These are phyloP conservation scores for Nephrocerus scutellatus DNA, from an alignment of 2,888 invertebrate species.

Conservation along the genomic window DNA sequence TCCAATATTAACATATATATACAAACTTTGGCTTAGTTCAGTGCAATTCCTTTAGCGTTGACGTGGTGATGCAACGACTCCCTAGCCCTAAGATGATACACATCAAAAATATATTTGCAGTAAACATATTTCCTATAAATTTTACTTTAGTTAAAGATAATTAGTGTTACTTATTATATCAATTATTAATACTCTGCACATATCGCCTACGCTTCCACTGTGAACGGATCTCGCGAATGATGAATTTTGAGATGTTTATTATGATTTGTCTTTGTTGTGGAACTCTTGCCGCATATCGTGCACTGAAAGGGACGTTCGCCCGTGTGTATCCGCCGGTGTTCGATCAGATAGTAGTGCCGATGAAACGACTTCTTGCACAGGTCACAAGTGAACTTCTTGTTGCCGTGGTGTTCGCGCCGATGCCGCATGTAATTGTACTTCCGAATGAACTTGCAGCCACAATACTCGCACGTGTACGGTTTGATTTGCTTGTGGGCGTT, in stretches of 20 bases:
- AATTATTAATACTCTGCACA: too few species aligned
- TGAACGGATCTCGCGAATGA: constrained; percentile 79
- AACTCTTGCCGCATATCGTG: constrained; percentile 82
- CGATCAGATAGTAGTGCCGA: constrained; percentile 78
- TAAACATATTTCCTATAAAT: too few species aligned
- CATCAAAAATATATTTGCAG: too few species aligned
- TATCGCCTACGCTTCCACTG: constrained; percentile 62
- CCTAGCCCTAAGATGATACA: too few species aligned
- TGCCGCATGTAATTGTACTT: constrained; percentile 85
- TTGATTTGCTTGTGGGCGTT: constrained; percentile 76
- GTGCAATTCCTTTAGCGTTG: too few species aligned
- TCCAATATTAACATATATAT: too few species aligned
- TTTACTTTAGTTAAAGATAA: too few species aligned
- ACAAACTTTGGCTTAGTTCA: too few species aligned
- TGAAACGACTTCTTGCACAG: constrained; percentile 77
- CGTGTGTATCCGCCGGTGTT: constrained; percentile 79
- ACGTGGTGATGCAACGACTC: too few species aligned
- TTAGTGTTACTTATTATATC: too few species aligned
- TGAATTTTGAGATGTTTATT: constrained; percentile 86
- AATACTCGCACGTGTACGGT: constrained; percentile 80
- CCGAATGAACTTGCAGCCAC: constrained; percentile 80
- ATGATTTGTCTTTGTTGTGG: constrained; percentile 84
- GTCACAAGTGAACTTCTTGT: constrained; percentile 70
- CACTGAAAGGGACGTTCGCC: constrained; percentile 72
- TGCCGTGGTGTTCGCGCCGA: constrained; percentile 74